phyloP scores from a whole-genome alignment of 2,888 invertebrate species.

The Ypsolopha sequella region DNA sequence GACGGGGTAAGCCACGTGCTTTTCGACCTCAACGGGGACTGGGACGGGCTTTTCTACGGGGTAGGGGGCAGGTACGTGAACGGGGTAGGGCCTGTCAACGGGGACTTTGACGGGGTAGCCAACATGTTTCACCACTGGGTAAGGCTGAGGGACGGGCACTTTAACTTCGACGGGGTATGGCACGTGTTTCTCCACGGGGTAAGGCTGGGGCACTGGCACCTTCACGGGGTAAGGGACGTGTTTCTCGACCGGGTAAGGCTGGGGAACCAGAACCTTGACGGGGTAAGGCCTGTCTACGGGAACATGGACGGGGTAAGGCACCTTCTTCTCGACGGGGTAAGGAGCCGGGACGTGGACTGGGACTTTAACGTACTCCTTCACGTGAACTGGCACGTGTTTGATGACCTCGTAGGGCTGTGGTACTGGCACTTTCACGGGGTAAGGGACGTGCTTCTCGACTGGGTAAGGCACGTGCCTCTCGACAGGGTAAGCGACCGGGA shows the following conservation, averaged over 20 bases:
- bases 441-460: constrained; percentile 76
- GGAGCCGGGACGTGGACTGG: constrained; percentile 82
- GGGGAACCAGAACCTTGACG: constrained; percentile 83
- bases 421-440: constrained; percentile 77
- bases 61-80: constrained; percentile 74
- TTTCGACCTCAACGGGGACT: constrained; percentile 73
- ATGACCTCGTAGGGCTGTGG: constrained; percentile 80
- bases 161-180: constrained; percentile 80
- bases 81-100: constrained; percentile 78
- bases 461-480: constrained; percentile 74
- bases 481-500: constrained; percentile 75
- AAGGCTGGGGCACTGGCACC: constrained; percentile 80
- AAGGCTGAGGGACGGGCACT: constrained; percentile 81
- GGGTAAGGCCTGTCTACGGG: constrained; percentile 84
- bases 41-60: constrained; percentile 73
- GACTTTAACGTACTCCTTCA: constrained; percentile 84
- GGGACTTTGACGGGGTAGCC: constrained; percentile 77
- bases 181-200: constrained; percentile 82
- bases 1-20: constrained; percentile 73
- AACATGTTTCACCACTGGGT: constrained; percentile 76
- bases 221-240: constrained; percentile 81
- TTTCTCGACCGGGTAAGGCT: constrained; percentile 85
- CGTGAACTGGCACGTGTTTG: constrained; percentile 78
- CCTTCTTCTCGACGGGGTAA: constrained; percentile 84
- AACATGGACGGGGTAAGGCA: constrained; percentile 78